Evolutionary conservation across 1,140 invertebrate species (phyloP).

Genomic region (Phocides pigmalion): DNA sequence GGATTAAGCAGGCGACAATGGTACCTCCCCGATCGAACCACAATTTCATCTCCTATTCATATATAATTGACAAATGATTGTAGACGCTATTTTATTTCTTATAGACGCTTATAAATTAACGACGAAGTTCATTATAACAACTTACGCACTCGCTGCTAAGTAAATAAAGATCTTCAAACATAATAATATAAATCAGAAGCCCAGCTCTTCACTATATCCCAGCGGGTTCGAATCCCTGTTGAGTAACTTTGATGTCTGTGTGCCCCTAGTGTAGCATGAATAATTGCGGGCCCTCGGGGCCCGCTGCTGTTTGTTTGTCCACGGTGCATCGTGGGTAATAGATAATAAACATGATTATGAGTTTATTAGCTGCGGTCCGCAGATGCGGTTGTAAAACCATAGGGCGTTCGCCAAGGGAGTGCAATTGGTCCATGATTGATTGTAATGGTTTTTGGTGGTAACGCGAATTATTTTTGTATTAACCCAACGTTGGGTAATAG

Average conservation of each 20-base stretch:
- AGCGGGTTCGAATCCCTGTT: constrained; percentile 42
- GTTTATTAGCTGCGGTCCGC: constrained; percentile 64
- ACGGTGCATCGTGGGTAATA: constrained; percentile 49
- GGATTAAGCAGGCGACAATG: too few relatives aligned
- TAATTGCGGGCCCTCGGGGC: constrained; percentile 57
- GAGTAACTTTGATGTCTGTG: constrained; percentile 58
- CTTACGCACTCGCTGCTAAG: constrained; percentile 4
- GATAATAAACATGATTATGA: constrained; percentile 72
- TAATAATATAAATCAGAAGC: constrained; percentile 52
- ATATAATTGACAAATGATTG: too few relatives aligned
- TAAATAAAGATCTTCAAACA: constrained; percentile 36
- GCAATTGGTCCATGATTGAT: constrained; percentile 42
- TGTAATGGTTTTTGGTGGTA: constrained; percentile 26
- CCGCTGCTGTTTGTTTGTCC: constrained; percentile 46
- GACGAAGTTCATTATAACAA: neutral
- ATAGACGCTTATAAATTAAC: too few relatives aligned
- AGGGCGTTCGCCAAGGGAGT: constrained; percentile 20
- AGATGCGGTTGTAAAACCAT: constrained; percentile 51
- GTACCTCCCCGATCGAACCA: too few relatives aligned
- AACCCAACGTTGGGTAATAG: neutral
- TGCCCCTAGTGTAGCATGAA: constrained; percentile 49
- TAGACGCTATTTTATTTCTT: too few relatives aligned
- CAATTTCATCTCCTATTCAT: too few relatives aligned
- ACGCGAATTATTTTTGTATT: constrained; percentile 18
- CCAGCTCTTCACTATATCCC: constrained; percentile 44